These are phyloP conservation scores for Meloidogyne floridensis DNA, from an alignment of 1,140 invertebrate species.

Conservation along the genomic window DNA sequence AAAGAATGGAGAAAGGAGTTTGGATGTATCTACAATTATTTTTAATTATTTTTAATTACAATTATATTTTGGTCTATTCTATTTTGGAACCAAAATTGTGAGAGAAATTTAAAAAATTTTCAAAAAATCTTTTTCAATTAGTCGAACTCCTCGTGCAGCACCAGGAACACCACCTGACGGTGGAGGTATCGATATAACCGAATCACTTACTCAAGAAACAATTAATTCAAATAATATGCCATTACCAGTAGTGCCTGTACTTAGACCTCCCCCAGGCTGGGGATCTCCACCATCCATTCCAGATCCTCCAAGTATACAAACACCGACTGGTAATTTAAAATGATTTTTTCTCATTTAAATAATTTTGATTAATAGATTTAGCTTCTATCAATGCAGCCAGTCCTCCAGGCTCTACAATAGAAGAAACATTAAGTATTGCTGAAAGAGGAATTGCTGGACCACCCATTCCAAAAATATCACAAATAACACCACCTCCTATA, in stretches of 20 bases:
- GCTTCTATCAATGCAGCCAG: not conserved
- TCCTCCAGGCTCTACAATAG: not conserved
- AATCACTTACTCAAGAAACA: constrained; percentile 7
- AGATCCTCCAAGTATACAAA: constrained; percentile 17
- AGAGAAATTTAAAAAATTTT: not conserved
- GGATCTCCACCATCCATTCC: constrained; percentile 17
- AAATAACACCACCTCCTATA: not conserved
- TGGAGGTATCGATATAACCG: not conserved
- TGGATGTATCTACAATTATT: not conserved
- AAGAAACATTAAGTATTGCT: constrained; percentile 1
- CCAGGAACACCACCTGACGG: constrained; percentile 21
- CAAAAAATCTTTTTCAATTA: not conserved
- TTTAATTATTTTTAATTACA: not conserved
- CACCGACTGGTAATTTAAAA: not conserved
- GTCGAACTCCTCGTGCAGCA: constrained; percentile 15
- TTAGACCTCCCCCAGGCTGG: constrained; percentile 16
- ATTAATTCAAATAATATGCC: not conserved
- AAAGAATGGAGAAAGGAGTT: constrained; percentile 6
- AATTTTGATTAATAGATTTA: not conserved
- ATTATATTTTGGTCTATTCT: not conserved
- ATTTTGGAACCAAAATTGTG: not conserved
- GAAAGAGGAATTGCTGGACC: not conserved
- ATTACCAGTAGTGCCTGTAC: constrained; percentile 19
- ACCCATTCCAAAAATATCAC: not conserved
- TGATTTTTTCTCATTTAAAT: not conserved